These are phyloP conservation scores for Oxygymnocypris stewartii DNA, from an alignment of 2,113 vertebrate species.

Conservation along the genomic window DNA sequence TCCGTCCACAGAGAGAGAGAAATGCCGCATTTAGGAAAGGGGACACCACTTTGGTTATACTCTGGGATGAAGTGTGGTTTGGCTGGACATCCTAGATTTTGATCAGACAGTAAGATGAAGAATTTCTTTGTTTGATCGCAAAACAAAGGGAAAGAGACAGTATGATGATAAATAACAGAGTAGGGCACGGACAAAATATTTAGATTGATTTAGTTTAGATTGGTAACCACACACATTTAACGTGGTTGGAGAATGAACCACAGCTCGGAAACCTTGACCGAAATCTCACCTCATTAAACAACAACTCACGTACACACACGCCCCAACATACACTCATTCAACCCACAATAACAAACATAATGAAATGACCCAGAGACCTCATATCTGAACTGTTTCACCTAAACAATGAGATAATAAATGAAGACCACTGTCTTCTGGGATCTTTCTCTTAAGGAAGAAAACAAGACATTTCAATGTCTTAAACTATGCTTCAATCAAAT, in stretches of 20 bases:
- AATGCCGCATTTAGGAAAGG: conserved; percentile 3
- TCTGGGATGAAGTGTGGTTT: conserved; percentile 16
- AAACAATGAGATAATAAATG: not conserved
- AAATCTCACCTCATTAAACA: conserved; percentile 4
- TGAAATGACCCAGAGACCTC: not conserved
- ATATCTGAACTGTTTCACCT: not conserved
- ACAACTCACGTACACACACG: not conserved
- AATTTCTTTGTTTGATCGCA: not conserved
- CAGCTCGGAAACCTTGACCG: conserved; percentile 5
- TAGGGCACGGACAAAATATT: conserved; percentile 11
- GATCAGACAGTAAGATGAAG: not conserved
- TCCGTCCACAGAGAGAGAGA: not conserved
- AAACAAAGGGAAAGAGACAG: conserved; percentile 37
- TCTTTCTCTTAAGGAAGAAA: not conserved
- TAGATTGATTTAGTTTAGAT: conserved; percentile 55
- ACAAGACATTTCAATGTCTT: not conserved
- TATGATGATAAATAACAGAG: conserved; percentile 54
- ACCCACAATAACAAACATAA: not conserved
- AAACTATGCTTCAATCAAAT: not conserved
- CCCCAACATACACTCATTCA: not conserved
- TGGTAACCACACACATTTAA: conserved; percentile 49
- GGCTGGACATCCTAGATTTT: not conserved
- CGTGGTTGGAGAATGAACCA: not conserved
- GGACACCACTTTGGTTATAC: not conserved
- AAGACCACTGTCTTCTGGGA: not conserved